Percentiles rank a stretch among this genome's conserved stretches.
Evolutionary conservation across 2,113 vertebrate species (phyloP).

Genomic region (Melanocharis versteri): DNA sequence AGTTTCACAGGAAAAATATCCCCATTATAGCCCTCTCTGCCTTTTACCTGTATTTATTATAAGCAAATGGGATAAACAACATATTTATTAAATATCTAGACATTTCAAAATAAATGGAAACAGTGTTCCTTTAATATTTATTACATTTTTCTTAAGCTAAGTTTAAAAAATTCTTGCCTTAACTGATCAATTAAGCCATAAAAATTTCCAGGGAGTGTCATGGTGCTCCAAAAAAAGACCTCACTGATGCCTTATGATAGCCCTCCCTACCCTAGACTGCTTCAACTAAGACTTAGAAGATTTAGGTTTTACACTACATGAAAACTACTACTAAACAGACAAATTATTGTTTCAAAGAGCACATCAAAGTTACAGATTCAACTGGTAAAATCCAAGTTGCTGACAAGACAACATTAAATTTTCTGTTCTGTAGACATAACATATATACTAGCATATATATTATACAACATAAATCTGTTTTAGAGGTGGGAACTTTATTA

Average conservation of each 20-base stretch:
- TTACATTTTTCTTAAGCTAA: neutral
- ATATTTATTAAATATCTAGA: neutral
- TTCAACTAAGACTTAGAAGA: neutral
- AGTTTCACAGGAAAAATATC: neutral
- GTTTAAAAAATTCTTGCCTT: neutral
- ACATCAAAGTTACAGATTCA: neutral
- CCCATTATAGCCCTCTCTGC: fast-evolving
- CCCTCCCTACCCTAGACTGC: neutral
- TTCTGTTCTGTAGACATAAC: neutral
- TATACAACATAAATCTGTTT: neutral
- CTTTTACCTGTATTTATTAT: neutral
- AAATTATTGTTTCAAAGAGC: neutral
- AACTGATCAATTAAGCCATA: neutral
- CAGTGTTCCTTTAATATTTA: neutral
- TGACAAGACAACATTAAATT: neutral
- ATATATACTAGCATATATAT: neutral
- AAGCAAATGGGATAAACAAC: neutral
- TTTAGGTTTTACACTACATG: neutral
- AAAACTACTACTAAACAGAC: neutral
- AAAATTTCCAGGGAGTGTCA: neutral
- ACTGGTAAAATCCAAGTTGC: neutral
- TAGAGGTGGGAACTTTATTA: neutral
- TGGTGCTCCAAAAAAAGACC: neutral
- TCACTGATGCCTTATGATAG: neutral
- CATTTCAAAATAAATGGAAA: neutral